Conservation (phyloP, 2,888 invertebrate species). For the Leuctra nigra region DNA sequence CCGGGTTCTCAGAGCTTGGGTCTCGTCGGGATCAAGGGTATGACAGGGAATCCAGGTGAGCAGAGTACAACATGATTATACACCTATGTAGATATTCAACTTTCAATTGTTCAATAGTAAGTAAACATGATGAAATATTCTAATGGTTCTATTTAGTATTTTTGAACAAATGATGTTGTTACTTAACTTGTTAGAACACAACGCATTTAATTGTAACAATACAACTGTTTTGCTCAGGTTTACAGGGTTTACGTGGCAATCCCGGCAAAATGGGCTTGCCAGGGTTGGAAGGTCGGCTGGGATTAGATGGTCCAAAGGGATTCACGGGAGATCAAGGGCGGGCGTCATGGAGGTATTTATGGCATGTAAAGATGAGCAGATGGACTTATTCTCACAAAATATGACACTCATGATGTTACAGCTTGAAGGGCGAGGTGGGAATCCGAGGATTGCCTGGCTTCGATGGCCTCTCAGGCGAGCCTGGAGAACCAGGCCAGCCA, state of each 20-base stretch:
- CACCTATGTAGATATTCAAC: not conserved
- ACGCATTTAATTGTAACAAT: too few species aligned
- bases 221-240: constrained; percentile 43
- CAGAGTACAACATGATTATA: not conserved
- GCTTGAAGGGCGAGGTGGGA: constrained; percentile 46
- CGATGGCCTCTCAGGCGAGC: constrained; percentile 32
- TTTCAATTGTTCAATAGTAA: not conserved
- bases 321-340: constrained; percentile 54
- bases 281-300: constrained; percentile 59
- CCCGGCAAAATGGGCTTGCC: constrained; percentile 50
- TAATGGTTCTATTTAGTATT: not conserved
- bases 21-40: constrained; percentile 53
- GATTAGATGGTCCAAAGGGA: constrained; percentile 52
- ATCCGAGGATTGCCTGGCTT: constrained; percentile 47
- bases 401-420: constrained; percentile 14
- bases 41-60: constrained; percentile 47
- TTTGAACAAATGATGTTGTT: too few species aligned
- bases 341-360: constrained; percentile 36
- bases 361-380: too few species aligned
- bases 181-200: too few species aligned
- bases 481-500: constrained; percentile 39
- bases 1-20: constrained; percentile 55
- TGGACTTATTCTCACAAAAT: not conserved
- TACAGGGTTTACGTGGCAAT: constrained; percentile 50
- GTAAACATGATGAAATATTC: too few species aligned